Evolutionary conservation across 2,888 invertebrate species (phyloP).

Genomic region (Phaedon cochleariae): DNA sequence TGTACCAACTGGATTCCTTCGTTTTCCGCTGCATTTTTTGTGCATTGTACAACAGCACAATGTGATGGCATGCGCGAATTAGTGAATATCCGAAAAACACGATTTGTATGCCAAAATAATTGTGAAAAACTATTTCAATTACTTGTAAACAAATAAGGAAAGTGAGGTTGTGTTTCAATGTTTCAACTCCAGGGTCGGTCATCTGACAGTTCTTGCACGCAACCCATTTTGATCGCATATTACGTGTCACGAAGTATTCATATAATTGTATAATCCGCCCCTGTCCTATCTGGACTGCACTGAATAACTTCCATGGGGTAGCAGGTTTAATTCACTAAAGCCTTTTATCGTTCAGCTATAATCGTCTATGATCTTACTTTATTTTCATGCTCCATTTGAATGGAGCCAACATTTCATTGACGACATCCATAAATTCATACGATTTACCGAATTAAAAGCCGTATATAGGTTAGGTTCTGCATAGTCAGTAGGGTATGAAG

Average conservation of each 20-base stretch:
- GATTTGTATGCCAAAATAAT: no score
- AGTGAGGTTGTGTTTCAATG: no score
- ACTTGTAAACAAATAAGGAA: no score
- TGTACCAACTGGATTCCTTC: no score
- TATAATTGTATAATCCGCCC: neutral
- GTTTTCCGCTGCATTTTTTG: no score
- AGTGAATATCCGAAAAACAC: no score
- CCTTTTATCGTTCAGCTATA: slow-evolving; percentile 55
- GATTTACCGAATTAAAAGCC: slow-evolving; percentile 1
- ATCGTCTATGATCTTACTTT: slow-evolving; percentile 55
- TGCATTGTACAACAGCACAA: no score
- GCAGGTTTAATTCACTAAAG: slow-evolving; percentile 55
- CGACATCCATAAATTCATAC: slow-evolving; percentile 19
- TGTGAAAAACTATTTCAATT: no score
- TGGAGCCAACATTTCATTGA: slow-evolving; percentile 19
- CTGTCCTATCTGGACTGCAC: neutral
- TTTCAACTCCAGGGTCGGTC: no score
- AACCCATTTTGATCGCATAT: no score
- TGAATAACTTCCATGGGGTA: slow-evolving; percentile 50
- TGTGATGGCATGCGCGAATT: no score
- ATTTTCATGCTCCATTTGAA: slow-evolving; percentile 45
- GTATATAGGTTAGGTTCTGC: neutral
- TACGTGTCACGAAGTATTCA: neutral
- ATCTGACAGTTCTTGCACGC: no score
- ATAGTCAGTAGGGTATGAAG: neutral